These are phyloP conservation scores for Catalaphyllia jardinei DNA, from an alignment of 64 coral and sea anemone species.

Conservation along the genomic window DNA sequence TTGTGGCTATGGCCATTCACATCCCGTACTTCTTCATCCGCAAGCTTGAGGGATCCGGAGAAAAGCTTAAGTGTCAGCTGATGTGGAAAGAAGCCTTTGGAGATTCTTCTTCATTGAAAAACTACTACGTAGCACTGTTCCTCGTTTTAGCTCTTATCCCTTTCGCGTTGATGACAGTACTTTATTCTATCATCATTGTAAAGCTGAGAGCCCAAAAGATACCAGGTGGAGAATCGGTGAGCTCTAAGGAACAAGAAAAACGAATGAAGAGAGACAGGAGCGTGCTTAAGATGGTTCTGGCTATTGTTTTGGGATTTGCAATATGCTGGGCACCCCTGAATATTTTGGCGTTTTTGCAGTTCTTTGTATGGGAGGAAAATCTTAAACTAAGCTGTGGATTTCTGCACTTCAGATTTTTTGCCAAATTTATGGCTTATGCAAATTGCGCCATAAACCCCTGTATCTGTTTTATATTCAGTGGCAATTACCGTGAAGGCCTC, in stretches of 20 bases:
- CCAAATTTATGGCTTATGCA: neutral
- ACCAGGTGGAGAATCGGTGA: constrained; percentile 13
- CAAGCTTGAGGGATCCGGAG: neutral
- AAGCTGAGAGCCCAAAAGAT: constrained; percentile 23
- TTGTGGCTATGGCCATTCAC: constrained; percentile 34
- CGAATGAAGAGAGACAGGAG: constrained; percentile 14
- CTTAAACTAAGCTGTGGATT: neutral
- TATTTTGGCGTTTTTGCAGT: neutral
- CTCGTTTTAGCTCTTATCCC: constrained; percentile 9
- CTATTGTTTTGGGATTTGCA: constrained; percentile 30
- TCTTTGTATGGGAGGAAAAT: constrained; percentile 21
- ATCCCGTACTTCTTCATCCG: constrained; percentile 4
- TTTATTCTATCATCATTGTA: constrained; percentile 25
- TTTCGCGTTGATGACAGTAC: constrained; percentile 8
- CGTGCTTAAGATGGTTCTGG: constrained; percentile 21
- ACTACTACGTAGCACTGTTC: constrained; percentile 19
- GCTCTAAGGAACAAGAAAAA: constrained; percentile 12
- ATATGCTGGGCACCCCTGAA: constrained; percentile 24
- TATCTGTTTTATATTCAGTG: constrained; percentile 35
- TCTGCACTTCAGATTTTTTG: neutral
- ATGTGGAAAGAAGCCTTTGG: constrained; percentile 7
- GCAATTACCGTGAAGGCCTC: constrained; percentile 19
- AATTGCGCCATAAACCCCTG: constrained; percentile 26
- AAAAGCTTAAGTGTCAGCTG: neutral
- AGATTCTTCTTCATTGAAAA: neutral